These are phyloP conservation scores for Pseudochirops corinnae DNA, from an alignment of 2,797 vertebrate genomes.

Conservation along the genomic window DNA sequence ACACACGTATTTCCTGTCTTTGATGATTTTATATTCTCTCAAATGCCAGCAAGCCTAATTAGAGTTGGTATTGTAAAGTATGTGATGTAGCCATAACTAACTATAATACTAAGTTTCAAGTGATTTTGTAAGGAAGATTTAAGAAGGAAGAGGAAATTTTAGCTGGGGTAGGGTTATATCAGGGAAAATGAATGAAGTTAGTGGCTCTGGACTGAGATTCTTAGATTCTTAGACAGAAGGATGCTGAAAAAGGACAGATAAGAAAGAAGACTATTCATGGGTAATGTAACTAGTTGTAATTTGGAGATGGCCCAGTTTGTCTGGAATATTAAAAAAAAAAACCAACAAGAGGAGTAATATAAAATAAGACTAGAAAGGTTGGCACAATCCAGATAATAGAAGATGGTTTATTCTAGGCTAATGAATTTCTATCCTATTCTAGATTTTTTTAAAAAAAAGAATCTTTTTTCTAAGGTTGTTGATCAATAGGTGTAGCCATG, in stretches of 20 bases:
- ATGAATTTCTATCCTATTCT: neutral
- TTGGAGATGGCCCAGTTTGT: neutral
- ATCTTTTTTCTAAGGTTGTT: neutral
- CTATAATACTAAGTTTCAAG: neutral
- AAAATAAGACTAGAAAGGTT: neutral
- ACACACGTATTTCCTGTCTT: neutral
- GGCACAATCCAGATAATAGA: neutral
- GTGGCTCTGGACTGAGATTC: neutral
- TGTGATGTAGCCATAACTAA: neutral
- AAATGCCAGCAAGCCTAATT: neutral
- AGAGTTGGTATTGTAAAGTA: neutral
- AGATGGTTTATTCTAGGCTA: neutral
- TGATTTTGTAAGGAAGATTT: neutral
- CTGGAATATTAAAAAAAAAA: neutral
- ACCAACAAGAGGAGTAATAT: neutral
- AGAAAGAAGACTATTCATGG: neutral
- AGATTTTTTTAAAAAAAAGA: neutral
- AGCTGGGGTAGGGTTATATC: neutral
- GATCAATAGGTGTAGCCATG: neutral
- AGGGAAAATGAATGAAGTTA: neutral
- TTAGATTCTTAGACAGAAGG: neutral
- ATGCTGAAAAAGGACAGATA: neutral
- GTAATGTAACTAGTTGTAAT: neutral
- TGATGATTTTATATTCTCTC: neutral
- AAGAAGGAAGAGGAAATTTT: neutral